Conservation (phyloP, 2,888 invertebrate genomes). For the Orgyia antiqua region DNA sequence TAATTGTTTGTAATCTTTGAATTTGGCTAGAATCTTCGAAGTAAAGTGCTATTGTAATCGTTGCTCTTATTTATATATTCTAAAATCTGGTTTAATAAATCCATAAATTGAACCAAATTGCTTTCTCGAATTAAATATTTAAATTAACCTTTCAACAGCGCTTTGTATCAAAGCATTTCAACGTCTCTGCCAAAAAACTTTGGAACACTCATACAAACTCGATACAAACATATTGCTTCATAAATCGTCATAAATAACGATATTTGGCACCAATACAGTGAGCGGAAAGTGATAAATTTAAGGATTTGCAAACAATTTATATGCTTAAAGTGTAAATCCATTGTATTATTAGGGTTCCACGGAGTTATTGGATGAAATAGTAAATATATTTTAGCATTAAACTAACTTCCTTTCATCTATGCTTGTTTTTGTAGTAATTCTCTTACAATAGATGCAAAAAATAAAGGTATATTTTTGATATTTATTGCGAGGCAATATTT, state of each 20-base stretch:
- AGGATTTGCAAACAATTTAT: slow-evolving; percentile 30
- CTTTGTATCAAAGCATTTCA: slow-evolving; percentile 14
- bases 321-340: slow-evolving; percentile 19
- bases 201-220: slow-evolving; percentile 15
- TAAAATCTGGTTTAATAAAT: too few relatives aligned
- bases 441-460: too few relatives aligned
- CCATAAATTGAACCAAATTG: too few relatives aligned
- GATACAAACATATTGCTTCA: slow-evolving; percentile 31
- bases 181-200: slow-evolving; percentile 23
- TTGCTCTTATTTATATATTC: too few relatives aligned
- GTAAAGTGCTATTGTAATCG: too few relatives aligned
- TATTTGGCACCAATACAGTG: slow-evolving; percentile 30
- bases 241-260: slow-evolving; percentile 31
- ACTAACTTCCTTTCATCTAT: too few relatives aligned
- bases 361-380: slow-evolving; percentile 5
- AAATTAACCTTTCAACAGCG: slow-evolving; percentile 18
- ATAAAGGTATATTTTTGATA: too few relatives aligned
- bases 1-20: too few relatives aligned
- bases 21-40: too few relatives aligned
- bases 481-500: too few relatives aligned
- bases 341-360: slow-evolving; percentile 16
- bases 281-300: slow-evolving; percentile 26
- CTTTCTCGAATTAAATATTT: slow-evolving; percentile 16
- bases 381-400: slow-evolving; percentile 5
- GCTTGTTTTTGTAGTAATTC: too few relatives aligned